These are phyloP conservation scores for Gari tellinella DNA, from an alignment of 2,888 invertebrate genomes.

Conservation along the genomic window DNA sequence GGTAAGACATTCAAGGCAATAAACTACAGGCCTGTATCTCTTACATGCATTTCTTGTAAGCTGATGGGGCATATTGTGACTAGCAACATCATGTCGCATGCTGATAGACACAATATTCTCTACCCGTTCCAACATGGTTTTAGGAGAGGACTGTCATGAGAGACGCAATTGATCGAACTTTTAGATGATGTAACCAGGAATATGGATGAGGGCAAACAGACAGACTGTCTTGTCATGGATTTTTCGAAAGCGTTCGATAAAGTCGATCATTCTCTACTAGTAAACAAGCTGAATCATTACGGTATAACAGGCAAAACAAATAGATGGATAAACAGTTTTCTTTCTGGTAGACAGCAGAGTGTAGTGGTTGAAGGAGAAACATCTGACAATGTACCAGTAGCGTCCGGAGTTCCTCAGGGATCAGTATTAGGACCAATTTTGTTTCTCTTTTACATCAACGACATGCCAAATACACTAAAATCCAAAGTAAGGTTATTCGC, in stretches of 20 bases:
- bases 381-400: neutral
- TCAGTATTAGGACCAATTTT: too few relatives aligned
- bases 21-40: conserved; percentile 1
- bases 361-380: too few relatives aligned
- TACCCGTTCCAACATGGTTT: conserved; percentile 5
- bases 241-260: too few relatives aligned
- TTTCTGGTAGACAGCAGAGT: neutral
- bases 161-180: conserved; percentile 1
- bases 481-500: conserved; percentile 11
- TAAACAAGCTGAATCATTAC: too few relatives aligned
- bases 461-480: too few relatives aligned
- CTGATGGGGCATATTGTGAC: too few relatives aligned
- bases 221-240: conserved; percentile 1
- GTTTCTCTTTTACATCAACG: too few relatives aligned
- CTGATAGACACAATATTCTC: conserved; percentile 5
- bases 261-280: too few relatives aligned
- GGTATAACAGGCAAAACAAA: neutral
- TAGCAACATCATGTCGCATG: too few relatives aligned
- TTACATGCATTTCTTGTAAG: too few relatives aligned
- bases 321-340: conserved; percentile 10
- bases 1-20: neutral
- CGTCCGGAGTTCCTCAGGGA: too few relatives aligned
- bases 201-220: conserved; percentile 3
- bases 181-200: neutral
- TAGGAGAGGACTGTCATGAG: too few relatives aligned